These are phyloP conservation scores for Latrodectus elegans DNA, from an alignment of 2,888 invertebrate genomes.

Conservation along the genomic window DNA sequence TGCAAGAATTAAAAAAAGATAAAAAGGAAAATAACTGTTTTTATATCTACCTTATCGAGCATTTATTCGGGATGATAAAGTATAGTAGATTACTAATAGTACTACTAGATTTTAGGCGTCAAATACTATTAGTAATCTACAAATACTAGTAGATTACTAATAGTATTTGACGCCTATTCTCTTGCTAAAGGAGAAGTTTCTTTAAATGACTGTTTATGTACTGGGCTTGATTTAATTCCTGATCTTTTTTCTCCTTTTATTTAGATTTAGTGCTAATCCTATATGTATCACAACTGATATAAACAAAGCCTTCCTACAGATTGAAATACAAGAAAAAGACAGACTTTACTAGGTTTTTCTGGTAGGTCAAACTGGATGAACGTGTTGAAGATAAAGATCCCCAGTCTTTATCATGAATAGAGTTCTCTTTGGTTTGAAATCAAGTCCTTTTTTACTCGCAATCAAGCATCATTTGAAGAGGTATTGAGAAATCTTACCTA, in stretches of 20 bases:
- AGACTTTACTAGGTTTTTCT: neutral
- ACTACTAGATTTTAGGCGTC: too few relatives aligned
- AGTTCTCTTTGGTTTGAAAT: neutral
- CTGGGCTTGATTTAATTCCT: neutral
- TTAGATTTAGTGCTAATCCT: neutral
- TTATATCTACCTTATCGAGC: neutral
- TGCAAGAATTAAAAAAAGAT: neutral
- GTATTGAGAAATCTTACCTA: neutral
- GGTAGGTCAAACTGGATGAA: neutral
- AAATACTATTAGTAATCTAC: too few relatives aligned
- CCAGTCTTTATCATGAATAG: neutral
- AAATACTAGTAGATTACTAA: neutral
- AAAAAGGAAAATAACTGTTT: neutral
- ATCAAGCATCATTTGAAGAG: neutral
- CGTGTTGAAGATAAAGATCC: neutral
- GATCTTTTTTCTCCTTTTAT: neutral
- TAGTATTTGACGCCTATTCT: neutral
- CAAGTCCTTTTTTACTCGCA: neutral
- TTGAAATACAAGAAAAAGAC: neutral
- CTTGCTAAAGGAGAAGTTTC: neutral
- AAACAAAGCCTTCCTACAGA: neutral
- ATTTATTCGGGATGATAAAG: neutral
- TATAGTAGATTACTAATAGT: neutral
- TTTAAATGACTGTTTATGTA: neutral
- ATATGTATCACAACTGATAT: neutral